These are phyloP conservation scores for Gryon sp. DNA, from an alignment of 1,140 invertebrate species.

Conservation along the genomic window DNA sequence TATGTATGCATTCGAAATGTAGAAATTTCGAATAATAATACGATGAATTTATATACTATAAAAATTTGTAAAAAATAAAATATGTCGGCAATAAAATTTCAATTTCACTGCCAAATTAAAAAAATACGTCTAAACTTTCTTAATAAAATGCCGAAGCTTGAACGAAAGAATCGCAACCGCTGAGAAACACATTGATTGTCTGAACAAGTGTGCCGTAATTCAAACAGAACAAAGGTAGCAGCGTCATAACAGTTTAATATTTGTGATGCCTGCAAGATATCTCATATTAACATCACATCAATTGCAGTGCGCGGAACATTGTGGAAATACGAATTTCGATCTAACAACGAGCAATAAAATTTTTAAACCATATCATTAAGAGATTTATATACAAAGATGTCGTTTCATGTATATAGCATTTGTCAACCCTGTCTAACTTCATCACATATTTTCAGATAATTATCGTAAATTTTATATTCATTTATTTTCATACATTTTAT, in stretches of 20 bases:
- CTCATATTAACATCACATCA: conserved; percentile 32
- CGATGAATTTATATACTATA: no score
- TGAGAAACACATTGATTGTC: conserved; percentile 50
- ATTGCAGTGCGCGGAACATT: conserved; percentile 29
- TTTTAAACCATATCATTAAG: conserved; percentile 36
- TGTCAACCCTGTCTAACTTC: no score
- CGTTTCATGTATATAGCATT: conserved; percentile 22
- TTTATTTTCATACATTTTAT: no score
- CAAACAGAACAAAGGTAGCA: conserved; percentile 43
- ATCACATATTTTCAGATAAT: no score
- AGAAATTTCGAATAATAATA: no score
- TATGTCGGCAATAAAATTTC: no score
- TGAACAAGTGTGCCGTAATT: conserved; percentile 47
- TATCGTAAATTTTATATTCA: no score
- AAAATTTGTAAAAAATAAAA: no score
- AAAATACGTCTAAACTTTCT: no score
- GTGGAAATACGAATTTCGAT: conserved; percentile 35
- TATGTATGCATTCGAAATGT: no score
- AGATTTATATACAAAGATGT: conserved; percentile 35
- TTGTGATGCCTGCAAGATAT: background rate
- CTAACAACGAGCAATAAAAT: conserved; percentile 16
- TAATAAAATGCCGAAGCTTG: conserved; percentile 27
- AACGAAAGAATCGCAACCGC: conserved; percentile 38
- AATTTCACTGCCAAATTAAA: no score
- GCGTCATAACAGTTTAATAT: no score